Percentiles rank a stretch among this genome's conserved stretches.
These are phyloP conservation scores for Colinus virginianus DNA, from an alignment of 2,113 vertebrate species.

Conservation along the genomic window DNA sequence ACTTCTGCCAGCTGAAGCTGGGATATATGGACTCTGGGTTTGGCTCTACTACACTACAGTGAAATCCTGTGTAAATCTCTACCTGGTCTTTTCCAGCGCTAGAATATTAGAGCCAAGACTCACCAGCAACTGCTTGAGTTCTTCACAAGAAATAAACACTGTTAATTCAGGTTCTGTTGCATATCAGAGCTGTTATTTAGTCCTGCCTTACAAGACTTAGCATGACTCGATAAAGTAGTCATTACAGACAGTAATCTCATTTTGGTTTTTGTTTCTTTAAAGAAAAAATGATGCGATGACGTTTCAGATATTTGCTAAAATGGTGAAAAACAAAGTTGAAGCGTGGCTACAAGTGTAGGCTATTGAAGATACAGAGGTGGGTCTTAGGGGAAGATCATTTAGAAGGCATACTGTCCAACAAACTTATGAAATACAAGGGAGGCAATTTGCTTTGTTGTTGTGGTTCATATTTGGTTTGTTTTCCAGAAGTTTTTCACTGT, in stretches of 20 bases:
- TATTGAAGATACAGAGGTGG: background rate
- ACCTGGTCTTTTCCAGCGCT: background rate
- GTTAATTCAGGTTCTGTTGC: background rate
- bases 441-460: background rate
- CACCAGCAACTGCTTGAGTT: background rate
- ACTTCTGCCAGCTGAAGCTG: background rate
- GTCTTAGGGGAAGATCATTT: background rate
- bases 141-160: background rate
- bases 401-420: background rate
- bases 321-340: background rate
- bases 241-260: background rate
- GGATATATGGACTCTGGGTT: background rate
- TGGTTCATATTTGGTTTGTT: background rate
- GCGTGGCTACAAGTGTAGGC: background rate
- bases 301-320: background rate
- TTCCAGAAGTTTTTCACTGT: background rate
- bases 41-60: background rate
- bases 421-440: background rate
- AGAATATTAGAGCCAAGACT: background rate
- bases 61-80: background rate
- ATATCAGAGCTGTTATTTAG: background rate
- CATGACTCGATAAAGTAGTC: background rate
- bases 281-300: background rate
- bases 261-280: background rate
- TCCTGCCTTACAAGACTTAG: background rate